Conservation (phyloP, 2,113 vertebrate genomes). For the Patagioenas fasciata region DNA sequence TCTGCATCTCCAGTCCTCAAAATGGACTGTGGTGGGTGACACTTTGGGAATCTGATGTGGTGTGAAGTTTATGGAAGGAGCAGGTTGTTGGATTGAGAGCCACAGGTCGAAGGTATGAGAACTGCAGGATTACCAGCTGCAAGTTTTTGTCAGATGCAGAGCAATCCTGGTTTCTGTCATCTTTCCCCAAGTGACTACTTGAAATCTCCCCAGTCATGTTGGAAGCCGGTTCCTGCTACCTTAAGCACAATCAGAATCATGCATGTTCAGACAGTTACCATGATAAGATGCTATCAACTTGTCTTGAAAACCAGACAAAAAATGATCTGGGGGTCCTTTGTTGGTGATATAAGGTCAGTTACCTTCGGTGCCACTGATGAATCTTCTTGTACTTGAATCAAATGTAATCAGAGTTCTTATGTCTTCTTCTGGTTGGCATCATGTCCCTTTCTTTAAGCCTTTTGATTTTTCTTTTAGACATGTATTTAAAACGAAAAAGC, state of each 20-base stretch:
- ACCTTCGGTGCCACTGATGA: background rate
- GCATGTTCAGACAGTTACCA: background rate
- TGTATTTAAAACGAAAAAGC: background rate
- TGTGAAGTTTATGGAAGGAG: background rate
- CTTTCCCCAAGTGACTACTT: background rate
- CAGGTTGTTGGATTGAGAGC: too few species aligned
- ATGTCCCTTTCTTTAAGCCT: background rate
- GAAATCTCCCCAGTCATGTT: background rate
- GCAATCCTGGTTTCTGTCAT: background rate
- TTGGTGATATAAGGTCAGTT: background rate
- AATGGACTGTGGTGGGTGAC: fast-evolving
- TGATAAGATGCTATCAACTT: background rate
- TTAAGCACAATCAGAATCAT: background rate
- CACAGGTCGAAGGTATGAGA: background rate
- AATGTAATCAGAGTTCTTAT: background rate
- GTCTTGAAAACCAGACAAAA: background rate
- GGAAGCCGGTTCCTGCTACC: background rate
- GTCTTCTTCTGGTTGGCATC: background rate
- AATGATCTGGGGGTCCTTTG: background rate
- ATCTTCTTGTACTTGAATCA: background rate
- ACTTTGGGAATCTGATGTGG: background rate
- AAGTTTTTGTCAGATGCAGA: background rate
- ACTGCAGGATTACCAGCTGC: background rate
- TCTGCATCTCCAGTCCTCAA: background rate
- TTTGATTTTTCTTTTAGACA: background rate